Conservation (phyloP, 1,140 invertebrate genomes). For the Tetragnatha versicolor region DNA sequence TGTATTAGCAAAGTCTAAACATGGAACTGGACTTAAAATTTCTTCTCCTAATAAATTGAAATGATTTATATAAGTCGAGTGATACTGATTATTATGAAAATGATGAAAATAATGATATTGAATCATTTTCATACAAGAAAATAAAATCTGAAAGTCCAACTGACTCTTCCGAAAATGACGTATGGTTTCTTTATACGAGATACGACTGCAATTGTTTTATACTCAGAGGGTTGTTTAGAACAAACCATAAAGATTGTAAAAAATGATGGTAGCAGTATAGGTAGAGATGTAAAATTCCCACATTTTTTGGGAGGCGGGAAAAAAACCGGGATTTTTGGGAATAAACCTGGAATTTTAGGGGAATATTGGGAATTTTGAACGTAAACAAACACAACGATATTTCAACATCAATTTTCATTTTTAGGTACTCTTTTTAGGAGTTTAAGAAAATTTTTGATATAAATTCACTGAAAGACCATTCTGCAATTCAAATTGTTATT, state of each 20-base stretch:
- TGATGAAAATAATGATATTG: not conserved
- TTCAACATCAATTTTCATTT: too few relatives aligned
- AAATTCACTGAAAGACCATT: too few relatives aligned
- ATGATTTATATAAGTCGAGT: not conserved
- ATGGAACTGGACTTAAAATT: not conserved
- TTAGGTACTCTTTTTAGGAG: too few relatives aligned
- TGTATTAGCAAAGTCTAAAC: not conserved
- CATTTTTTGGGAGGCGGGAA: too few relatives aligned
- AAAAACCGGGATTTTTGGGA: too few relatives aligned
- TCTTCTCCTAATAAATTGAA: not conserved
- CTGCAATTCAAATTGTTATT: too few relatives aligned
- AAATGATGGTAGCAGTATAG: not conserved
- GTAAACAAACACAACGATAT: too few relatives aligned
- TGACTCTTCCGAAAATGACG: not conserved
- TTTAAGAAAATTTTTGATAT: too few relatives aligned
- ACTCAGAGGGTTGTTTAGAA: not conserved
- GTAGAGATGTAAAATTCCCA: conserved; percentile 1
- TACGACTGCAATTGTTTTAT: not conserved
- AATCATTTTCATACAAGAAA: not conserved
- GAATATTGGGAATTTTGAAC: too few relatives aligned
- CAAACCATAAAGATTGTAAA: conserved; percentile 3
- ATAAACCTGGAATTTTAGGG: too few relatives aligned
- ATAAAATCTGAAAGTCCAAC: not conserved
- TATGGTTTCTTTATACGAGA: not conserved
- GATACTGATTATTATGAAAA: conserved; percentile 1